Evolutionary conservation across 2,797 vertebrate genomes (phyloP).

Genomic region (Pipistrellus pipistrellus): DNA sequence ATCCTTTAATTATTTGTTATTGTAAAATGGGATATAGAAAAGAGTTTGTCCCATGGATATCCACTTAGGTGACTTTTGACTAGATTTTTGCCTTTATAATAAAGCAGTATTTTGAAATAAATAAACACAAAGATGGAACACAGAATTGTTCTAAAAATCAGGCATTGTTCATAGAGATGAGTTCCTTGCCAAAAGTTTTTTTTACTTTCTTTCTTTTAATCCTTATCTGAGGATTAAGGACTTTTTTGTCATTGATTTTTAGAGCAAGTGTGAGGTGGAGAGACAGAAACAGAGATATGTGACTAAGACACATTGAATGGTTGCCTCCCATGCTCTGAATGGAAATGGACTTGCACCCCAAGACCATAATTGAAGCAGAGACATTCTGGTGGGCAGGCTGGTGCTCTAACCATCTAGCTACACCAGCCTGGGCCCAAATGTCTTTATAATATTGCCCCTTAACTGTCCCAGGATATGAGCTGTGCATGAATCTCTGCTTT

Average conservation of each 20-base stretch:
- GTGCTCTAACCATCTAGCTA: too few species aligned
- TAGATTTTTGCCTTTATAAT: background rate
- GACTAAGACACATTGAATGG: too few species aligned
- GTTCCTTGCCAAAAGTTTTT: conserved; percentile 23
- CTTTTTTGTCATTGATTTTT: too few species aligned
- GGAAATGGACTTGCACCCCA: too few species aligned
- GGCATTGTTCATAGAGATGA: background rate
- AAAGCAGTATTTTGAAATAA: conserved; percentile 54
- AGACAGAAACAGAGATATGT: too few species aligned
- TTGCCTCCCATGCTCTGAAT: too few species aligned
- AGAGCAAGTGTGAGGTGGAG: too few species aligned
- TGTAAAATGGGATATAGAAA: background rate
- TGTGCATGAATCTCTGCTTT: conserved; percentile 5
- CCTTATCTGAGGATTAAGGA: too few species aligned
- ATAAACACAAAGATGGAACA: conserved; percentile 20
- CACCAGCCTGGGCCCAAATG: background rate
- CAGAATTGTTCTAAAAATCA: conserved; percentile 39
- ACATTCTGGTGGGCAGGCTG: too few species aligned
- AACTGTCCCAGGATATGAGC: background rate
- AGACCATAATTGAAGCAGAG: too few species aligned
- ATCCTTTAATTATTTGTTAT: conserved; percentile 34
- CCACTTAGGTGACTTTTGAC: conserved; percentile 34
- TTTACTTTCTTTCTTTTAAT: too few species aligned
- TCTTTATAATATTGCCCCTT: conserved; percentile 33
- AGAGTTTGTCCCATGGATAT: background rate